A percentile compares a stretch with the other conserved stretches of the same genome.
Conservation (phyloP, 2,888 invertebrate genomes). For the Germaria angustata region DNA sequence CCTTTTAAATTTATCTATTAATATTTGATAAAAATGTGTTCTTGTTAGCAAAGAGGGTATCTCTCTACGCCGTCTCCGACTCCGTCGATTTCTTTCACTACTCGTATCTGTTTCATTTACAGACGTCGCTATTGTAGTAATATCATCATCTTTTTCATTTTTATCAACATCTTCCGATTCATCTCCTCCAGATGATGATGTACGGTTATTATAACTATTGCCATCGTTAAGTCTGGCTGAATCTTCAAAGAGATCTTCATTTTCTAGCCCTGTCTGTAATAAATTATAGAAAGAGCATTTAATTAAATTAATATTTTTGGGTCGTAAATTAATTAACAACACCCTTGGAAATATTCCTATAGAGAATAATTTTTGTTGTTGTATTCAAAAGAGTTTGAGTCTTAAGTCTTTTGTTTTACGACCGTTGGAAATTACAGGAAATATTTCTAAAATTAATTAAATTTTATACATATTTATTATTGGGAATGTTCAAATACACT, state of each 20-base stretch:
- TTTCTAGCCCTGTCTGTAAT: slow-evolving; percentile 66
- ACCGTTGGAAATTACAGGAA: neutral
- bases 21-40: slow-evolving; percentile 74
- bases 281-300: neutral
- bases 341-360: neutral
- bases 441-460: neutral
- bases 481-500: too few species aligned
- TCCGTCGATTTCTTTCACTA: slow-evolving; percentile 32
- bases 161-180: neutral
- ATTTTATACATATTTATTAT: too few species aligned
- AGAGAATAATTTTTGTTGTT: neutral
- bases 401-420: slow-evolving; percentile 15
- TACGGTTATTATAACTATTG: slow-evolving; percentile 42
- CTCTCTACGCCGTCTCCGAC: slow-evolving; percentile 51
- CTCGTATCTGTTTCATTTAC: slow-evolving; percentile 29
- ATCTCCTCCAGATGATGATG: slow-evolving; percentile 8
- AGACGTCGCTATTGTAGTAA: neutral
- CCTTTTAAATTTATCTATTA: slow-evolving; percentile 75
- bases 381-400: neutral
- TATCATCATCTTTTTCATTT: neutral
- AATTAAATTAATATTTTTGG: neutral
- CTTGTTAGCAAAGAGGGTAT: slow-evolving; percentile 71
- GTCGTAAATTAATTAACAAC: neutral
- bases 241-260: slow-evolving; percentile 67
- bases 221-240: slow-evolving; percentile 33